Evolutionary conservation across 2,888 invertebrate species (phyloP).

Genomic region (Barypeithes pellucidus): DNA sequence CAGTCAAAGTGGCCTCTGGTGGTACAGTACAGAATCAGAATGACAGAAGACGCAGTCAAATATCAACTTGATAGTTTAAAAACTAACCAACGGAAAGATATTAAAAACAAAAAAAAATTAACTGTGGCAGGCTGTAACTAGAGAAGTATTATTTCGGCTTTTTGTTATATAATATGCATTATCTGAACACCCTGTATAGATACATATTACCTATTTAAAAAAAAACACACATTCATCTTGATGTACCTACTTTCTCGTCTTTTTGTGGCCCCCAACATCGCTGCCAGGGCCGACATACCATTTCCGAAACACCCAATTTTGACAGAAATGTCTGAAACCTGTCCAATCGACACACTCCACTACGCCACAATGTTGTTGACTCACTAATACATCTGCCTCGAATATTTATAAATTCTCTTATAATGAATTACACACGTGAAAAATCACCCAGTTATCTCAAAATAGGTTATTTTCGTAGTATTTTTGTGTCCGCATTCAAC

Average conservation of each 20-base stretch:
- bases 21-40: too few relatives aligned
- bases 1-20: too few relatives aligned
- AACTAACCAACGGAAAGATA: too few relatives aligned
- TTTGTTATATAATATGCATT: too few relatives aligned
- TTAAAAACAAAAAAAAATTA: too few relatives aligned
- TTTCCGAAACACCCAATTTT: conserved; percentile 69
- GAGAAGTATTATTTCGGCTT: too few relatives aligned
- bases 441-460: conserved; percentile 11
- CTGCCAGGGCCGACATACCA: conserved; percentile 68
- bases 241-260: conserved; percentile 65
- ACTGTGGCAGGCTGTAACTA: too few relatives aligned
- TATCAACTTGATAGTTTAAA: too few relatives aligned
- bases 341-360: neutral
- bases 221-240: neutral
- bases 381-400: neutral
- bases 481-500: conserved; percentile 21
- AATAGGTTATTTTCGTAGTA: conserved; percentile 19
- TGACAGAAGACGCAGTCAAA: too few relatives aligned
- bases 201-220: too few relatives aligned
- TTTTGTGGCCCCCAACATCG: conserved; percentile 65
- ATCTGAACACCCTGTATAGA: too few relatives aligned
- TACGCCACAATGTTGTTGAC: neutral
- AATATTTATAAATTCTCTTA: neutral
- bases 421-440: neutral
- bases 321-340: conserved; percentile 46